These are phyloP conservation scores for Todiramphus saurophagus DNA, from an alignment of 2,113 vertebrate species.

Conservation along the genomic window DNA sequence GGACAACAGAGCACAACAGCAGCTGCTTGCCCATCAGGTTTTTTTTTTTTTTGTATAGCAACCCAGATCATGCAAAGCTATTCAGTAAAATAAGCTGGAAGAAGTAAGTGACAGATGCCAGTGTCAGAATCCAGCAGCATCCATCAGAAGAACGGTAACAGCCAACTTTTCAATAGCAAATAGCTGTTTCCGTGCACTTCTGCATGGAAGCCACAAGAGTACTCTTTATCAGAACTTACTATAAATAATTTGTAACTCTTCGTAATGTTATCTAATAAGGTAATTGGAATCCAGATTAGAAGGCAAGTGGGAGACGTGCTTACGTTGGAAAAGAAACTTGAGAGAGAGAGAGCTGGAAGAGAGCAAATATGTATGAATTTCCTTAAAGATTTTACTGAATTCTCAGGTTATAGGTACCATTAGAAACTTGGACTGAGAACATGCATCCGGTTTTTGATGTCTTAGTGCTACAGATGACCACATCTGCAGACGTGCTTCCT, in stretches of 20 bases:
- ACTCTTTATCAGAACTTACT: constrained; percentile 2
- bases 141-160: constrained; percentile 60
- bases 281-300: neutral
- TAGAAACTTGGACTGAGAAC: neutral
- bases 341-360: neutral
- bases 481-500: neutral
- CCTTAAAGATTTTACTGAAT: neutral
- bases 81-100: neutral
- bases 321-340: neutral
- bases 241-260: neutral
- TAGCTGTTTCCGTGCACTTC: constrained; percentile 62
- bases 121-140: constrained; percentile 53
- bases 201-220: constrained; percentile 43
- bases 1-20: neutral
- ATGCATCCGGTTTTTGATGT: neutral
- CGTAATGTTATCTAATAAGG: neutral
- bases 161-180: constrained; percentile 27
- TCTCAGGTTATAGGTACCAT: neutral
- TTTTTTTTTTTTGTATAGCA: neutral
- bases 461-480: neutral
- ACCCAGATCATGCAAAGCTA: neutral
- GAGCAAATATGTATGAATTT: fast-evolving
- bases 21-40: neutral
- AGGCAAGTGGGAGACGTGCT: neutral
- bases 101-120: neutral